A percentile compares a stretch with the other conserved stretches of the same genome.
phyloP scores from a whole-genome alignment of 2,113 vertebrate genomes.

The Pongo pygmaeus region DNA sequence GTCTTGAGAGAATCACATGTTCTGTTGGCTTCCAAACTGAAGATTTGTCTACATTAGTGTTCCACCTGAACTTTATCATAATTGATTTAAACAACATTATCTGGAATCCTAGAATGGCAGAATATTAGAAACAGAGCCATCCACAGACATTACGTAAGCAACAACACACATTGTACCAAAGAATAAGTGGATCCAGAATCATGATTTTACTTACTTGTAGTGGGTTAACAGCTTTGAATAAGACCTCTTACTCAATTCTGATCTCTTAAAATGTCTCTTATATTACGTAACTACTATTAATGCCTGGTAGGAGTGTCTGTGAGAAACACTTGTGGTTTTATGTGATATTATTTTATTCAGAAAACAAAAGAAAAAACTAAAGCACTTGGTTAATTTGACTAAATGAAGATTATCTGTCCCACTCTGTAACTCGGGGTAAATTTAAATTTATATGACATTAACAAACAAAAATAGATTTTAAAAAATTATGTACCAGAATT shows the following conservation, averaged over 20 bases:
- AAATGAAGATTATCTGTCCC: background rate
- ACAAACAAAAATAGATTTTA: background rate
- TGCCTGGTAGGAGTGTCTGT: background rate
- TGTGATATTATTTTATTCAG: background rate
- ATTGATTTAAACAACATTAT: background rate
- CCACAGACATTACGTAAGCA: background rate
- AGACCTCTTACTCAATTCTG: background rate
- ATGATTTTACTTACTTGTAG: background rate
- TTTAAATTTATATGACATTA: background rate
- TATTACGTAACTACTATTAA: background rate
- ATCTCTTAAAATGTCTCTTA: background rate
- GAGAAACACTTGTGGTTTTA: background rate
- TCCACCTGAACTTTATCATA: background rate
- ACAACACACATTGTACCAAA: background rate
- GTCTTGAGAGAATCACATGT: background rate
- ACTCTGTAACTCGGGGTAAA: background rate
- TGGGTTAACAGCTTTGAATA: background rate
- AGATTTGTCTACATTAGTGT: background rate
- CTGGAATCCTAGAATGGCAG: background rate
- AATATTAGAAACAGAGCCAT: background rate
- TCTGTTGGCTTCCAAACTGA: background rate
- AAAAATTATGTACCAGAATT: background rate
- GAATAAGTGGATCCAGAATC: background rate
- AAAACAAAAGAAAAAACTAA: conserved; percentile 1
- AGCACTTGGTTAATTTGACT: background rate